Evolutionary conservation across 23 tunicate species (phyloP), one percentile per base, ranked within the genome.

Genomic region (Oikopleura albicans): DNA sequence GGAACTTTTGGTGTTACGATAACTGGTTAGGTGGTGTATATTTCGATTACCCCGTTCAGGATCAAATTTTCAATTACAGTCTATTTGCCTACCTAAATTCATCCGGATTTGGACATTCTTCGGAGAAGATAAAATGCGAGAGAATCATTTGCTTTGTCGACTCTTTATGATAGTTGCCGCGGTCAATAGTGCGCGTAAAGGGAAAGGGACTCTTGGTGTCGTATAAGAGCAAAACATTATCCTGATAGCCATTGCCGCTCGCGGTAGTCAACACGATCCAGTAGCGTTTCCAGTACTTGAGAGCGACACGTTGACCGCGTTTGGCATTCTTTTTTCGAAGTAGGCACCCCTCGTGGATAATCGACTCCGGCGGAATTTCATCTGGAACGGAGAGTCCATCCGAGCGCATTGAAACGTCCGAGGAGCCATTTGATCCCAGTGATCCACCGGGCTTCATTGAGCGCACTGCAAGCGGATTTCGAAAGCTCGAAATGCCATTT

Each of bases 221-320:
- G 79, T 71, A 71, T 37, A 71, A 71, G 31, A 71, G 79, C 31
- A 71, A 37, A 34, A 71, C 79, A 29, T 71, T 71, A 71, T 71
- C 79, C 34, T 2, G 4, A 31, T 71, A 71, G 36, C 79, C 79
- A 71, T 71, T 71, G 28, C 79, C 79, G 2, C 34, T 12, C 37
- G 79, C 79, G 33, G 27, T 71, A 2, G 79, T 71, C 37, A 71
- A 37, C 79, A 71, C 79, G 31, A 71, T 71, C 79, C 79, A 71
- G 79, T 71, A 71, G 34, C 79, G 79, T 71, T 71, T 71, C 79
- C 79, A 71, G 79, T 71, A 71, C 37, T 71, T 71, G 37, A 71
- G 27, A 34, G 79, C 79, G 4, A 71, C 35, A 4, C 35, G 27
- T 29, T 71, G 79, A 34, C 79, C 79, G 37, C 35, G 27, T 29